Evolutionary conservation across 2,113 vertebrate genomes (phyloP).

Genomic region (Rhombomys opimus): DNA sequence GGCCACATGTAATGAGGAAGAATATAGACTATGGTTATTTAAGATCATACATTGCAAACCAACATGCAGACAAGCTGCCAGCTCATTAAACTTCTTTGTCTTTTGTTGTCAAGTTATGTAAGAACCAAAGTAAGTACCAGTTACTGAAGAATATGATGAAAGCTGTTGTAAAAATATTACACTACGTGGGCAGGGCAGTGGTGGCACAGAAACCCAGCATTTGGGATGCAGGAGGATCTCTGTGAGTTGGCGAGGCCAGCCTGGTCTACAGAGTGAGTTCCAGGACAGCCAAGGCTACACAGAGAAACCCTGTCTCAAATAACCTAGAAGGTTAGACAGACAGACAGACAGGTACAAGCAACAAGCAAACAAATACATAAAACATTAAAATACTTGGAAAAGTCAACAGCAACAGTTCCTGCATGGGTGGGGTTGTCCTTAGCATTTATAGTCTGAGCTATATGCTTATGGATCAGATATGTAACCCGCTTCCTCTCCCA

Average conservation of each 20-base stretch:
- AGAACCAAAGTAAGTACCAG: constrained; percentile 14
- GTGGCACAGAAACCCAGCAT: neutral
- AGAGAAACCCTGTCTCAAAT: neutral
- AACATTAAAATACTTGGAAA: neutral
- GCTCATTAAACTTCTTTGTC: neutral
- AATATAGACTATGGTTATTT: neutral
- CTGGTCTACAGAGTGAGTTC: neutral
- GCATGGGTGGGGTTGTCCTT: neutral
- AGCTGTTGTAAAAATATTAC: neutral
- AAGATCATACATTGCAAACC: neutral
- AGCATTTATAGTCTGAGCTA: neutral
- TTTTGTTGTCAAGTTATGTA: neutral
- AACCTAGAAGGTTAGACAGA: neutral
- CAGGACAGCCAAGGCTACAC: neutral
- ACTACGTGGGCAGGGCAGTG: neutral
- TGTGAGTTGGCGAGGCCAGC: neutral
- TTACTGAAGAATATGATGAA: neutral
- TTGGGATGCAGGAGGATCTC: neutral
- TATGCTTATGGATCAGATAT: too few relatives aligned
- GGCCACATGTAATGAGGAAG: neutral
- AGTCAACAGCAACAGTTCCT: neutral
- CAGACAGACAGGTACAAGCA: neutral
- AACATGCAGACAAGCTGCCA: neutral
- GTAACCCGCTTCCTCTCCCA: neutral
- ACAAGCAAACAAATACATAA: neutral